Evolutionary conservation across 92 coral and sea anemone genomes (phyloP).

Genomic region (Parazoanthus darwini): DNA sequence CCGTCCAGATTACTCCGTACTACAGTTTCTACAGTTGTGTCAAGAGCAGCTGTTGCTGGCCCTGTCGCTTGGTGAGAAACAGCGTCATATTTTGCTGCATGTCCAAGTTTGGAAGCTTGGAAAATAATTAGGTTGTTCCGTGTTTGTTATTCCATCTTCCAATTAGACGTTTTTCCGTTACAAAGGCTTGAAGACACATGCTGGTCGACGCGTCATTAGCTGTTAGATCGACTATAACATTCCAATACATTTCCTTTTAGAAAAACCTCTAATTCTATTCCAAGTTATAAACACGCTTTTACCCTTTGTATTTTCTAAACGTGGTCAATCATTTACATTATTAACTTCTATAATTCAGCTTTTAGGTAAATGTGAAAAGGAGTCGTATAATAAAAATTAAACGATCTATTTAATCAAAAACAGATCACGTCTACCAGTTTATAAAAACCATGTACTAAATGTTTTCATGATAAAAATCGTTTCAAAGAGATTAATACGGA

Average conservation of each 20-base stretch:
- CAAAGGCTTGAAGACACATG: background rate
- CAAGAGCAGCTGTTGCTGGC: background rate
- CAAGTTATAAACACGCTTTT: no score
- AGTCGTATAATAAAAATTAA: no score
- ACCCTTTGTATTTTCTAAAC: no score
- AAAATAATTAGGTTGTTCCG: background rate
- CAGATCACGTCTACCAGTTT: no score
- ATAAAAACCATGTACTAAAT: no score
- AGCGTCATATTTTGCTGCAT: background rate
- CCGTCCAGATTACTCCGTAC: background rate
- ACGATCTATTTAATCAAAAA: no score
- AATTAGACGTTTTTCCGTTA: background rate
- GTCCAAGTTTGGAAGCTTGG: background rate
- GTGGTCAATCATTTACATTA: no score
- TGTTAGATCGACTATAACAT: background rate
- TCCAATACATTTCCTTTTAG: background rate
- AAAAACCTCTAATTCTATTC: no score
- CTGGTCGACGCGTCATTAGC: background rate
- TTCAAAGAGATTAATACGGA: no score
- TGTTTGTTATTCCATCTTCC: background rate
- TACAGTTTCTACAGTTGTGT: background rate
- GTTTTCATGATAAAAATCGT: no score
- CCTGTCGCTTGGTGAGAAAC: background rate
- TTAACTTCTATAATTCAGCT: no score
- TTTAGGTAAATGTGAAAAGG: no score